Percentiles rank a stretch among this genome's conserved stretches.
Conservation (phyloP, 1,140 invertebrate genomes). For the Sarcophaga peregrina region DNA sequence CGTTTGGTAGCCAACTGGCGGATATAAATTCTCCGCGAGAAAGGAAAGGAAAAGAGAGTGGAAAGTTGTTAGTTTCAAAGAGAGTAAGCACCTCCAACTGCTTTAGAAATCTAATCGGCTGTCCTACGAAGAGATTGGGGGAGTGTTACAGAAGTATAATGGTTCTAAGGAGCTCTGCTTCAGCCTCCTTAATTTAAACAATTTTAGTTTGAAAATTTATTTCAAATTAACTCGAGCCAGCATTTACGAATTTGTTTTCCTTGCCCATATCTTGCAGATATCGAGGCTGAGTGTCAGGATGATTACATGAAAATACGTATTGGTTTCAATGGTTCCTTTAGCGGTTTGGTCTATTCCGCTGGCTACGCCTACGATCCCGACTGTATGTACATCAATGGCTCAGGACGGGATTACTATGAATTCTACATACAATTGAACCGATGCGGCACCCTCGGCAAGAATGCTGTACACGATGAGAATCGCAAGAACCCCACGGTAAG, state of each 20-base stretch:
- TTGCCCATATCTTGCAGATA: slow-evolving; percentile 74
- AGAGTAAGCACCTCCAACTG: too few relatives aligned
- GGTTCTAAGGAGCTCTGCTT: too few relatives aligned
- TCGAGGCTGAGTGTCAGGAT: slow-evolving; percentile 94
- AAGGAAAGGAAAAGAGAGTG: too few relatives aligned
- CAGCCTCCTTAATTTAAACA: too few relatives aligned
- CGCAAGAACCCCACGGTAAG: slow-evolving; percentile 84
- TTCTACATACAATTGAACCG: slow-evolving; percentile 93
- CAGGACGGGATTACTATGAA: slow-evolving; percentile 90
- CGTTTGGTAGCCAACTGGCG: too few relatives aligned
- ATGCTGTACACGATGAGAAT: slow-evolving; percentile 85
- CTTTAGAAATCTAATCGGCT: too few relatives aligned
- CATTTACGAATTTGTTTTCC: not conserved
- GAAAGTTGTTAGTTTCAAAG: too few relatives aligned
- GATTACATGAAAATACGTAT: slow-evolving; percentile 95
- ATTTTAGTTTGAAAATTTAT: not conserved
- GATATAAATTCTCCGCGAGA: too few relatives aligned
- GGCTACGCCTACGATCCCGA: slow-evolving; percentile 94
- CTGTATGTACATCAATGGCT: slow-evolving; percentile 95
- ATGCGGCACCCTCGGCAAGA: slow-evolving; percentile 90
- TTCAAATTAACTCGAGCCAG: not conserved
- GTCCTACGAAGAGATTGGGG: too few relatives aligned
- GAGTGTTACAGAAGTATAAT: too few relatives aligned
- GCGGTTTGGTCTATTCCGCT: slow-evolving; percentile 88
- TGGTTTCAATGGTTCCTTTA: slow-evolving; percentile 91